Evolutionary conservation across 2,797 vertebrate species (phyloP).

Genomic region (Carapus acus): DNA sequence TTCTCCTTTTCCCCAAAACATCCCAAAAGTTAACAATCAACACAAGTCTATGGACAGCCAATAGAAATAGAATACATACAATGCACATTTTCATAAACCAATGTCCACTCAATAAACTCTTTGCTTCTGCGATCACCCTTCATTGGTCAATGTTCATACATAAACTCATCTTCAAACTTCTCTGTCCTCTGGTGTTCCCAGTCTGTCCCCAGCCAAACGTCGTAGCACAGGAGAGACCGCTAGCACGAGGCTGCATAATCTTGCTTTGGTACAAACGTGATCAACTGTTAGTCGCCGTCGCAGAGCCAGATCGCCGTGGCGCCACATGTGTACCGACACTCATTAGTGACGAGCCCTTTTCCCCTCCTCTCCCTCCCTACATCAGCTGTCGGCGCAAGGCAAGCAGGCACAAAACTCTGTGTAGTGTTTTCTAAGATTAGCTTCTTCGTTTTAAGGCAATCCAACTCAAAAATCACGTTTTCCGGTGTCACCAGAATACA

Average conservation of each 20-base stretch:
- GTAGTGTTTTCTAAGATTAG: constrained; percentile 40
- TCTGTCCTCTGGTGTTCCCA: constrained; percentile 46
- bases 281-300: constrained; percentile 65
- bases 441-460: constrained; percentile 66
- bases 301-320: constrained; percentile 14
- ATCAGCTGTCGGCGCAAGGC: constrained; percentile 38
- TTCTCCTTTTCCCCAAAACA: constrained; percentile 44
- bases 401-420: constrained; percentile 56
- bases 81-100: constrained; percentile 64
- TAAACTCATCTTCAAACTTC: constrained; percentile 50
- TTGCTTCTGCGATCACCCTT: constrained; percentile 54
- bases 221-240: constrained; percentile 53
- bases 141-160: constrained; percentile 58
- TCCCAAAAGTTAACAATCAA: constrained; percentile 68
- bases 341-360: constrained; percentile 48
- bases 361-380: constrained; percentile 29
- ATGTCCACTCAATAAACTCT: constrained; percentile 57
- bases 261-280: constrained; percentile 72
- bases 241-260: constrained; percentile 58
- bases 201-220: constrained; percentile 29
- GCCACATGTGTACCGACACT: constrained; percentile 27
- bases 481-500: constrained; percentile 43
- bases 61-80: constrained; percentile 70
- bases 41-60: constrained; percentile 69
- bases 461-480: constrained; percentile 46